Conservation (phyloP, 2,113 vertebrate species). For the Copsychus sechellarum region DNA sequence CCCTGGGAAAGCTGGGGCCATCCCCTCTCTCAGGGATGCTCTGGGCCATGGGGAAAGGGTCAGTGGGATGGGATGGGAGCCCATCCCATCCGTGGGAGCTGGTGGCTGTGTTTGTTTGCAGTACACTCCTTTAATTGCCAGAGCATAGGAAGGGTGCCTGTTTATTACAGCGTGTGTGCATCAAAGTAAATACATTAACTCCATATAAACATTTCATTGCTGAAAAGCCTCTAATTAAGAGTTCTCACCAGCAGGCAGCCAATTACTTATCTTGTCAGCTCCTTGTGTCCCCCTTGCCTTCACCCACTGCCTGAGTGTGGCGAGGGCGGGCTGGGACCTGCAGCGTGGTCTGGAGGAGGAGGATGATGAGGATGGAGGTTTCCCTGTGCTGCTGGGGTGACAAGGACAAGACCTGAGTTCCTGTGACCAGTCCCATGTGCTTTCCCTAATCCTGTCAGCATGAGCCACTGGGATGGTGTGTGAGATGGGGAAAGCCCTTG, state of each 20-base stretch:
- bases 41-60: accelerated
- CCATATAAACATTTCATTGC: not conserved
- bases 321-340: not conserved
- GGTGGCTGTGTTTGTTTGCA: not conserved
- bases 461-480: not conserved
- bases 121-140: not conserved
- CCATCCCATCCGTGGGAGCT: not conserved
- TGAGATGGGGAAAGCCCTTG: not conserved
- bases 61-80: not conserved
- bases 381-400: not conserved
- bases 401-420: not conserved
- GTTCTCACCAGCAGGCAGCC: not conserved
- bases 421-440: accelerated
- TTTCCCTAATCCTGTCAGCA: not conserved
- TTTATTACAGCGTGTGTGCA: not conserved
- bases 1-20: not conserved
- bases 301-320: accelerated
- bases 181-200: slow-evolving; percentile 13
- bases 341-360: not conserved
- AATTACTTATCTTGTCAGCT: slow-evolving; percentile 1
- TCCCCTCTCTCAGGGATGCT: not conserved
- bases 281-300: not conserved
- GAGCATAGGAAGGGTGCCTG: not conserved
- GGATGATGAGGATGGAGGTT: not conserved
- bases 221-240: slow-evolving; percentile 34